Evolutionary conservation across 2,797 vertebrate species (phyloP).

Genomic region (Kryptopterus vitreolus): DNA sequence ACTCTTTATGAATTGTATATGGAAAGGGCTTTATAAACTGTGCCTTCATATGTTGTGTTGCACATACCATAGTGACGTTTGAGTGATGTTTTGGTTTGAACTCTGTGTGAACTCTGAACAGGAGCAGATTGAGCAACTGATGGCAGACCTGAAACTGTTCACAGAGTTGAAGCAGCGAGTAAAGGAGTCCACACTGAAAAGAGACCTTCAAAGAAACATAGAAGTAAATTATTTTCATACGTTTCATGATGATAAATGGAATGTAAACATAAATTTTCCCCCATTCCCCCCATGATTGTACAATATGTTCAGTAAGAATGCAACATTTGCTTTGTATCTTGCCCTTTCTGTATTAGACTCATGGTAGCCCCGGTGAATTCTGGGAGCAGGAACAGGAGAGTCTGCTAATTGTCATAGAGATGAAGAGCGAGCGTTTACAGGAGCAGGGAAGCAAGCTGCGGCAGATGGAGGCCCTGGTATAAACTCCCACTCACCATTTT

Average conservation of each 20-base stretch:
- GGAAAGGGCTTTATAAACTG: conserved; percentile 3
- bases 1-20: not conserved
- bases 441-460: conserved; percentile 80
- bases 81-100: conserved; percentile 34
- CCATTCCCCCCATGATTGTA: not conserved
- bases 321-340: not conserved
- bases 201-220: conserved; percentile 84
- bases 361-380: conserved; percentile 87
- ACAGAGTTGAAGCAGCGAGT: conserved; percentile 80
- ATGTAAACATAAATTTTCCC: not conserved
- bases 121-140: conserved; percentile 72
- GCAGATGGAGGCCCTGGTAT: conserved; percentile 81
- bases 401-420: conserved; percentile 91
- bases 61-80: conserved; percentile 28
- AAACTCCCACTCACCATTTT: conserved; percentile 44
- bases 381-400: conserved; percentile 96
- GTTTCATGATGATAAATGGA: not conserved
- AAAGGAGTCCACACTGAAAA: conserved; percentile 79
- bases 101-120: conserved; percentile 57
- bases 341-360: conserved; percentile 69
- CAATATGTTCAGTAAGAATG: not conserved
- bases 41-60: conserved; percentile 1
- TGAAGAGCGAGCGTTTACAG: conserved; percentile 86
- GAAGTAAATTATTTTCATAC: conserved; percentile 68
- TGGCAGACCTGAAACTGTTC: conserved; percentile 76